phyloP scores from a whole-genome alignment of 2,113 vertebrate species.

The Eretmochelys imbricata region DNA sequence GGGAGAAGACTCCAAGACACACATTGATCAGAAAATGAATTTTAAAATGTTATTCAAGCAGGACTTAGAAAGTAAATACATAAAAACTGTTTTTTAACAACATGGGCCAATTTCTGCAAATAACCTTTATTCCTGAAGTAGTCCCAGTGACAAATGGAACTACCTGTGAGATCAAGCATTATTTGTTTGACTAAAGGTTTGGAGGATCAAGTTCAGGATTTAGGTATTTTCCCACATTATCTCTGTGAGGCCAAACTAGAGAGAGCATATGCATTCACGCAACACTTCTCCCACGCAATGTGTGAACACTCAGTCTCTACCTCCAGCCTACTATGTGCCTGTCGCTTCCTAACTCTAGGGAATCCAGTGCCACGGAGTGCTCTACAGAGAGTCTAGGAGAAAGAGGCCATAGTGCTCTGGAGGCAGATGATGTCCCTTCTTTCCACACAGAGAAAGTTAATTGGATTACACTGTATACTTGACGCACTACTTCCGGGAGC shows the following conservation, averaged over 20 bases:
- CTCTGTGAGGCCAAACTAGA: background rate
- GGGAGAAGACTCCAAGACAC: background rate
- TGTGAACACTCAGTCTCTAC: background rate
- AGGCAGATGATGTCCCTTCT: background rate
- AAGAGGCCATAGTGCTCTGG: background rate
- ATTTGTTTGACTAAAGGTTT: background rate
- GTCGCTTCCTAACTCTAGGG: background rate
- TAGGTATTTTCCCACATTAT: background rate
- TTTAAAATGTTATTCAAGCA: background rate
- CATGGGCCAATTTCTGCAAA: background rate
- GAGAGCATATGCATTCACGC: background rate
- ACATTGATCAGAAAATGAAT: background rate
- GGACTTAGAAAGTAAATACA: background rate
- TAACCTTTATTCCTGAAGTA: background rate
- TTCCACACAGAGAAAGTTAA: background rate
- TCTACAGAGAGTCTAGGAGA: background rate
- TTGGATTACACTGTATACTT: background rate
- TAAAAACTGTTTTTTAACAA: background rate
- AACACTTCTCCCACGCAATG: background rate
- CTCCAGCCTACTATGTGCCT: background rate
- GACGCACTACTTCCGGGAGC: background rate
- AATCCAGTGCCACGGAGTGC: background rate
- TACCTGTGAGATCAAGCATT: background rate
- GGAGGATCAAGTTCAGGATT: background rate
- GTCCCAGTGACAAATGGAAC: background rate